Evolutionary conservation across 2,888 invertebrate genomes (phyloP), one percentile per base, ranked within the genome.

Genomic region (Nomada fucata): DNA sequence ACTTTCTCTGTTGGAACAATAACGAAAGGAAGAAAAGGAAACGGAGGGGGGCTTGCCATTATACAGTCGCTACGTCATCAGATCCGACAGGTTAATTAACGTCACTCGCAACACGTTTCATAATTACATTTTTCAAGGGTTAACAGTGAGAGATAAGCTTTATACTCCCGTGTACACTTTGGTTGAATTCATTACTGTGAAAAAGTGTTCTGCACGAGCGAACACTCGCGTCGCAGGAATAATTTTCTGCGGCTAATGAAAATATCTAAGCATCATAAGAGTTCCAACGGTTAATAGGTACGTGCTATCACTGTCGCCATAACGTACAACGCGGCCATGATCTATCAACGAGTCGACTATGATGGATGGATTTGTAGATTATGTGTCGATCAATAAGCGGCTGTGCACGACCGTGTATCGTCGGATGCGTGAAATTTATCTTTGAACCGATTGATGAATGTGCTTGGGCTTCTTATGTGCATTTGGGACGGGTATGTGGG

Each of bases 291-390:
- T 44, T 80, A 76, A 69, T 70, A 76, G 69, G 64, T 65, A 50
- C 26, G 69, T 65, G 59, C 72, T 74, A 81, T 76, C 70, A 26
- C 72, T 77, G 61, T 76, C 76, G 61, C 57, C 70, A 55, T 61
- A 65, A 26, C 68, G 53, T 26, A 72, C 60, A 82, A 68, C 68
- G 68, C 64, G 42, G 52, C 69, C 67, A 20, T 69, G 75, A 83
- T 82, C 82, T 82, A 82, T 82, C 82, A 75, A 64, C 63, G 75
- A 75, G 63, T 53, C 47, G 76, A 81, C 82, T 60, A 72, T 83
- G 83, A 83, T 83, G 82, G 83, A 83, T 83, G 83, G 64, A 83
- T 83, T 69, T 65, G 68, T 70, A 76, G 83, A 83, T 83, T 83
- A 83, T 78, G 53, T 55, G 75, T 72, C 74, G 82, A 83, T 82